Evolutionary conservation across 2,888 invertebrate species (phyloP), one percentile per base, ranked within the genome.

Genomic region (Mellilla xanthometata): DNA sequence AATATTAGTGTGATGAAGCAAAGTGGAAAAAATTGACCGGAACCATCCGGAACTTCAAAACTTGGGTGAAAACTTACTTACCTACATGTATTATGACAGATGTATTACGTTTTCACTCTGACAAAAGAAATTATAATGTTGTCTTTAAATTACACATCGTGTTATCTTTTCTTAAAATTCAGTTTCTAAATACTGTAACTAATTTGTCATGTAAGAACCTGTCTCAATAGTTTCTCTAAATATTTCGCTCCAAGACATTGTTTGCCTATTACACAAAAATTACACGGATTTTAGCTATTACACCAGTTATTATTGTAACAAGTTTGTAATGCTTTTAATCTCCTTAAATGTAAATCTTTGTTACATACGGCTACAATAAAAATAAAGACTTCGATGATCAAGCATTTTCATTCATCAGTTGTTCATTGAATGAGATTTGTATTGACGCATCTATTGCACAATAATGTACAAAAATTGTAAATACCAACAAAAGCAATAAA

Each of bases 401-500:
- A n/a, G n/a, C n/a, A n/a, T n/a, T 19, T 19, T 19, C 4, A 19
- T 19, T 19, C 15, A 19, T 19, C 4, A 19, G 1, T 19, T 19
- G 6, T 5, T 3, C 15, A 1, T 19, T 19, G 2, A 19, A 5
- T 19, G 15, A 19, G 3, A 19, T 3, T 19, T 24, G 44, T 26
- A 33, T 45, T 29, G 13, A 39, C 33, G n/a, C 23, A 11, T 34
- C 8, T 22, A 24, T 38, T 39, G 33, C 33, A 13, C 13, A 45
- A 34, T 11, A 34, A 30, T 26, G n/a, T 39, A 27, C 7, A 34
- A 41, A 43, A 49, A 36, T 36, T 32, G 28, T 39, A 49, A 43
- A 49, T 43, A 49, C 35, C 24, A 39, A 29, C 39, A 31, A 39
- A 42, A 32, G 31, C 40, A 23, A 39, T 38, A 44, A 39, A 44